Conservation (phyloP, 2,113 vertebrate genomes). For the Ciconia maguari region DNA sequence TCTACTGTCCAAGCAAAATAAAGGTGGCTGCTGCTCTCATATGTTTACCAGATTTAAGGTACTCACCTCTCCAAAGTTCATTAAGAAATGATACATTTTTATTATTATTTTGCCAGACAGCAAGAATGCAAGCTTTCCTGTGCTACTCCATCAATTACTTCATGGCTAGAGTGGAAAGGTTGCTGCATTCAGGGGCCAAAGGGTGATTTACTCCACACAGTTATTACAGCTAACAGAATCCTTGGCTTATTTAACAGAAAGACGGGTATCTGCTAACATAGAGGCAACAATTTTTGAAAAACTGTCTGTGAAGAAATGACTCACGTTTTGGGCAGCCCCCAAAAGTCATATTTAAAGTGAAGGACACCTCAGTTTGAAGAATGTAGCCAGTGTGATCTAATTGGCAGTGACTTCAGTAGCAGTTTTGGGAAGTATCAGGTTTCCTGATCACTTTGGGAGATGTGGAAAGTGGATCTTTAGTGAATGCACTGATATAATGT, state of each 20-base stretch:
- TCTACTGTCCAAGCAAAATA: neutral
- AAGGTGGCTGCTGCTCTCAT: neutral
- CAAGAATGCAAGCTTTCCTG: conserved; percentile 30
- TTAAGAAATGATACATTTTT: conserved; percentile 54
- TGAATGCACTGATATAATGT: neutral
- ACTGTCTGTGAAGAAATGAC: conserved; percentile 7
- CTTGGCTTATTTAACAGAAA: conserved; percentile 3
- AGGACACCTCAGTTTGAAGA: neutral
- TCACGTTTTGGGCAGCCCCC: neutral
- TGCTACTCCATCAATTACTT: conserved; percentile 46
- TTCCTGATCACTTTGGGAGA: neutral
- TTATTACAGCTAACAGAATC: neutral
- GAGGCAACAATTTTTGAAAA: conserved; percentile 17
- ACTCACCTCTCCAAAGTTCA: neutral
- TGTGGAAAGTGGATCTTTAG: neutral
- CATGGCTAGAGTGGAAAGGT: conserved; percentile 14
- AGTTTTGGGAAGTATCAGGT: neutral
- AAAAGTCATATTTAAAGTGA: neutral
- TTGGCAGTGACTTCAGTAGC: neutral
- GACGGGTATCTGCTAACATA: neutral
- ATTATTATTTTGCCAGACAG: conserved; percentile 47
- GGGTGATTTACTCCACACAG: conserved; percentile 8
- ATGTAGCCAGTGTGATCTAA: neutral
- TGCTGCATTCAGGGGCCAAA: neutral
- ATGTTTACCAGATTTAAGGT: conserved; percentile 51